phyloP scores from a whole-genome alignment of 2,797 vertebrate genomes.

The Brotogeris chrysoptera region DNA sequence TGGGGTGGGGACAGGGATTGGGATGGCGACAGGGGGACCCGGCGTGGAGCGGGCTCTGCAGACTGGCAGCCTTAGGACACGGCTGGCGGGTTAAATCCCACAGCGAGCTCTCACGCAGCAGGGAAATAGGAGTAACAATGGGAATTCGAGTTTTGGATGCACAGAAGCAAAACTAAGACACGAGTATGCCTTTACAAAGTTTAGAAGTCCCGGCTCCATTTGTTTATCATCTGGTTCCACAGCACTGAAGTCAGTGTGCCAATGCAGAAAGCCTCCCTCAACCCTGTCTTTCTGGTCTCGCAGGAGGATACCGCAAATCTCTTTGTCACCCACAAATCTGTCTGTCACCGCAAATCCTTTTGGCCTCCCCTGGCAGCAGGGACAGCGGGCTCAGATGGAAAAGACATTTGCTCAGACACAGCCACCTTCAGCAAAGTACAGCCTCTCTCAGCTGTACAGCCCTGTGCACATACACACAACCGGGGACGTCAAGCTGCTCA shows the following conservation, averaged over 20 bases:
- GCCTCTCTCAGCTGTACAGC: accelerated
- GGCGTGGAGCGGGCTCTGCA: not conserved
- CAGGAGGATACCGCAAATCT: not conserved
- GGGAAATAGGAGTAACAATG: no score
- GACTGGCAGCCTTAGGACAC: not conserved
- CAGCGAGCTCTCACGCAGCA: accelerated
- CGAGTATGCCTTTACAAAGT: not conserved
- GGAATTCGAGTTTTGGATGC: accelerated
- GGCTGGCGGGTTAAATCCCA: accelerated
- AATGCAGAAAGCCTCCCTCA: not conserved
- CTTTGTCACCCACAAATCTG: not conserved
- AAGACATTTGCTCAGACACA: not conserved
- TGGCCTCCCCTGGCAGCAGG: not conserved
- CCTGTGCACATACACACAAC: accelerated
- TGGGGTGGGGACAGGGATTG: not conserved
- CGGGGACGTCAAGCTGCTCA: not conserved
- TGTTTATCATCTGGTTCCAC: not conserved
- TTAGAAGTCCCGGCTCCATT: not conserved
- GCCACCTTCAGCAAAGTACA: not conserved
- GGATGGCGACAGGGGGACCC: not conserved
- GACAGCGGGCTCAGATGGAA: accelerated
- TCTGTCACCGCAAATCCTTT: not conserved
- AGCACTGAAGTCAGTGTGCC: accelerated
- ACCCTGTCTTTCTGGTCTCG: not conserved
- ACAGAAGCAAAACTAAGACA: not conserved